Evolutionary conservation across 2,888 invertebrate species (phyloP), one percentile per base, ranked within the genome.

Genomic region (Cloeon dipterum): DNA sequence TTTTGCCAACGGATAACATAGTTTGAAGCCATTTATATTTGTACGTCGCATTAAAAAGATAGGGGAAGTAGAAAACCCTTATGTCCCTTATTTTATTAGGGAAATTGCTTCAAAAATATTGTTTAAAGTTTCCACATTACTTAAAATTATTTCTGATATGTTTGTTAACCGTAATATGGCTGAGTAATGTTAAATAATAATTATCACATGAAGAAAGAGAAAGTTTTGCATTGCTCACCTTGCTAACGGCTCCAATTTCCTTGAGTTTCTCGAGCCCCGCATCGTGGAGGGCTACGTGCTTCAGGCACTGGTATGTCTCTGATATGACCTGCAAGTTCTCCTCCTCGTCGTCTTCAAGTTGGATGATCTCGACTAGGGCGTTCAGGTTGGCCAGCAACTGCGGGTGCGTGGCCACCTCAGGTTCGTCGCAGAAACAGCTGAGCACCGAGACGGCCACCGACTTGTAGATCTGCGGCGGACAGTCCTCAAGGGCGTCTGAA

Each of bases 381-480:
- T 83, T 81, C 46, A 85, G 73, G 47, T 79, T 77, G 29, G 70
- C 72, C 35, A 85, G 63, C 70, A 86, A 78, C 49, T 85, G 82
- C 20, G 77, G 73, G 52, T 82, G 78, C 20, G 74, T 71, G 16
- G 79, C 79, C 41, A 88, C 55, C 50, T 76, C 75, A 45, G 76
- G 68, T 52, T 82, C 79, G 47, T 70, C 69, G 50, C 83, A 85
- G 58, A 91, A 85, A 39, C 78, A 75, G 1, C 86, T 81, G 25
- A 91, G 63, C 39, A 91, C 74, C 5, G 82, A 83, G 26, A 91
- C 58, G 0, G 88, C 88, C 32, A 91, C 77, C 8, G 86, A 85
- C 59, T 86, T 88, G 62, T 85, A 91, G 25, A 89, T 77, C 40
- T 78, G 68, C 0, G 83, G 77, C 3, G 86, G 83, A 50, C 89